Evolutionary conservation across 1,140 invertebrate species (phyloP).

Genomic region (Ceratosolen solmsi): DNA sequence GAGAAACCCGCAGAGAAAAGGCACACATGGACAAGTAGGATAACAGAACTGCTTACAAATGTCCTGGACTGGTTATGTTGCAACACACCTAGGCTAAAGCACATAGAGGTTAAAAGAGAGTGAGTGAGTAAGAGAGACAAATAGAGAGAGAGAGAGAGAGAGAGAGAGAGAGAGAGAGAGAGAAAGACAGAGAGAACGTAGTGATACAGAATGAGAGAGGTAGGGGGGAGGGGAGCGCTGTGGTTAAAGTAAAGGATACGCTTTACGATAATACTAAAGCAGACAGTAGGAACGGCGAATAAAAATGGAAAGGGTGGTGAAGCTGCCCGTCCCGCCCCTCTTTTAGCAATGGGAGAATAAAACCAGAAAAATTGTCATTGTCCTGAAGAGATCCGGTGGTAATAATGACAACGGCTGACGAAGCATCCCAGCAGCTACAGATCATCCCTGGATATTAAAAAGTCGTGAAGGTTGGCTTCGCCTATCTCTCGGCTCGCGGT

Average conservation of each 20-base stretch:
- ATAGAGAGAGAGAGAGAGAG: conserved; percentile 31
- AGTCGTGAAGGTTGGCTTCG: conserved; percentile 57
- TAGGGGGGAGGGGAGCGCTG: conserved; percentile 1
- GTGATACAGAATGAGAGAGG: conserved; percentile 12
- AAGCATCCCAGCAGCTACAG: conserved; percentile 66
- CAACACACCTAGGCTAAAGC: no score
- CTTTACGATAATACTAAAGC: conserved; percentile 25
- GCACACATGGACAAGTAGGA: background rate
- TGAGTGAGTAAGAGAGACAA: conserved; percentile 45
- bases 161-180: conserved; percentile 44
- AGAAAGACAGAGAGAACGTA: no score
- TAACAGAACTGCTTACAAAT: conserved; percentile 16
- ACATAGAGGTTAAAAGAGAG: background rate
- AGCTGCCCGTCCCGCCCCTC: background rate
- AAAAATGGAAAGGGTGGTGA: background rate
- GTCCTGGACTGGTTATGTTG: background rate
- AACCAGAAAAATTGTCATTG: conserved; percentile 72
- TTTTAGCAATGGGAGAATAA: conserved; percentile 62
- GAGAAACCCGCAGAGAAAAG: background rate
- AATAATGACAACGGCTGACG: conserved; percentile 72
- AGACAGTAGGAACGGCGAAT: conserved; percentile 33
- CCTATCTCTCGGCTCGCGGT: conserved; percentile 50
- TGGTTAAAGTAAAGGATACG: background rate
- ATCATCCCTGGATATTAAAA: conserved; percentile 73
- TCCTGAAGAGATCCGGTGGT: conserved; percentile 70